Percentiles rank a stretch among this genome's conserved stretches.
Conservation (phyloP, 2,888 invertebrate species). For the Neocrepidodera transversa region DNA sequence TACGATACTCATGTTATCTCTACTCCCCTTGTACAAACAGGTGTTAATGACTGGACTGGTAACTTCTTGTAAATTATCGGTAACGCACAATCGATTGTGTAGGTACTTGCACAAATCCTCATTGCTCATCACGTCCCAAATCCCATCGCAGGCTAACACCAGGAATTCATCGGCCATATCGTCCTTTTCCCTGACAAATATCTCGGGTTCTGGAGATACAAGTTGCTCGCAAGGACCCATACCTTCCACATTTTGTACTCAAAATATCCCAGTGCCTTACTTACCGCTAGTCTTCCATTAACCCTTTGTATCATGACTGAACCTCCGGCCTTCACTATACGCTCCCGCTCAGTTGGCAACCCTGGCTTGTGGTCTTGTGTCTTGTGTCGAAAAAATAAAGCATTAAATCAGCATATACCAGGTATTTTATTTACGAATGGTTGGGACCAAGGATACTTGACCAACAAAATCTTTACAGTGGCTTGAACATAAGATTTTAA, state of each 20-base stretch:
- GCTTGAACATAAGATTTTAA: no score
- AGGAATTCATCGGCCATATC: conserved; percentile 94
- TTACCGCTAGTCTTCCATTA: conserved; percentile 95
- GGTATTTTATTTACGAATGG: no score
- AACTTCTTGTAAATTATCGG: conserved; percentile 86
- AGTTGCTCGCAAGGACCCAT: conserved; percentile 94
- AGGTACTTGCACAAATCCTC: conserved; percentile 96
- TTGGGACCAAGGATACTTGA: no score
- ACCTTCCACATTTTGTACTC: conserved; percentile 80
- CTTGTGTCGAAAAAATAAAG: no score
- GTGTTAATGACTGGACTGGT: conserved; percentile 98
- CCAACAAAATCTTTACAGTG: no score
- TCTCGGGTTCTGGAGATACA: conserved; percentile 98
- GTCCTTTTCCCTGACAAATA: conserved; percentile 81
- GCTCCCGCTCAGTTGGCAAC: conserved; percentile 87
- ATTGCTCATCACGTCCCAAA: conserved; percentile 98
- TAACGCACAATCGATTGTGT: conserved; percentile 85
- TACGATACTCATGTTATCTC: conserved; percentile 99
- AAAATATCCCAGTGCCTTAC: conserved; percentile 91
- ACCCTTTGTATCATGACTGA: conserved; percentile 97
- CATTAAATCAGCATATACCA: no score
- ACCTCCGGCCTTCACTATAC: conserved; percentile 90
- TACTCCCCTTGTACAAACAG: conserved; percentile 98
- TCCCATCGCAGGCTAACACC: conserved; percentile 96
- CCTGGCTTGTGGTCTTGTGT: conserved; percentile 97